Conservation (phyloP, 2,113 vertebrate species). For the Limnothrissa miodon region DNA sequence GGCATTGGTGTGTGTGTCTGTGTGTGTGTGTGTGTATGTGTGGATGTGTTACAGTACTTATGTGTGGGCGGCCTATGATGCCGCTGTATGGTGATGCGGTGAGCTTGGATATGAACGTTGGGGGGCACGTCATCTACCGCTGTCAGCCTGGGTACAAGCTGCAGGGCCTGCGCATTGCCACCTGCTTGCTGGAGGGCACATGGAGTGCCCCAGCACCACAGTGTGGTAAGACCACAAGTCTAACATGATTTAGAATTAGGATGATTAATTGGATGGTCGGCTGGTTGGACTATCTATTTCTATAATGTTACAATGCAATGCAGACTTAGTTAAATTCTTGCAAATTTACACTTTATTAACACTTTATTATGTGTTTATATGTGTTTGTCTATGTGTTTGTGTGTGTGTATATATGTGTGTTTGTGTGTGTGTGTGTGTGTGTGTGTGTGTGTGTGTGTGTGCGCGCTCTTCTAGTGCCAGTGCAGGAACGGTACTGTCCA, state of each 20-base stretch:
- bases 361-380: too few relatives aligned
- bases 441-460: neutral
- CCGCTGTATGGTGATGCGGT: slow-evolving; percentile 78
- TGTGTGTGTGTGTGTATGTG: neutral
- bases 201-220: slow-evolving; percentile 78
- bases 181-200: slow-evolving; percentile 80
- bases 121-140: slow-evolving; percentile 77
- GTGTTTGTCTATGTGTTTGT: neutral
- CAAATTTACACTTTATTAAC: too few relatives aligned
- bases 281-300: too few relatives aligned
- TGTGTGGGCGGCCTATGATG: slow-evolving; percentile 80
- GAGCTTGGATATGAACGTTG: slow-evolving; percentile 81
- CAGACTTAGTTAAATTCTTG: too few relatives aligned
- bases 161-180: slow-evolving; percentile 70
- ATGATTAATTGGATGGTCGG: too few relatives aligned
- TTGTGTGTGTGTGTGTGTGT: neutral
- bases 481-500: slow-evolving; percentile 77
- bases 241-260: too few relatives aligned
- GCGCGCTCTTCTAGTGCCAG: slow-evolving; percentile 69
- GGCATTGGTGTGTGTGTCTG: slow-evolving; percentile 1
- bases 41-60: slow-evolving; percentile 79
- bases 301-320: too few relatives aligned
- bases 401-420: neutral
- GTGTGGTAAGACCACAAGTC: slow-evolving; percentile 75
- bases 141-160: slow-evolving; percentile 80